Base-by-base conservation (phyloP, 2,888 invertebrate genomes). In the Parnassius apollo region DNA sequence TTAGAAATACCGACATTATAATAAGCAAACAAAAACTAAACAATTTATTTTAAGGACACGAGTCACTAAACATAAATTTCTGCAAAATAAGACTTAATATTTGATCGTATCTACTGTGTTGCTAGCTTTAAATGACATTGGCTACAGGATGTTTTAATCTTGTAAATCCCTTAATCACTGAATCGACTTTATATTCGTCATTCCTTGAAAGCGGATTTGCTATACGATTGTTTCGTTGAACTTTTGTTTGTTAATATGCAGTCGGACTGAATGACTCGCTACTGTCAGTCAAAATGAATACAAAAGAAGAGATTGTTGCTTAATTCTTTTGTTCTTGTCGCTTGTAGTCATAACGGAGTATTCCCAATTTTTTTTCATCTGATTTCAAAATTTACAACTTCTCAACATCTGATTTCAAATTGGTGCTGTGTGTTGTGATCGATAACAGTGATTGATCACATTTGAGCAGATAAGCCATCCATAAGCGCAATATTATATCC, bases 151-250 rank as follows among this genome's bases (percentile, higher is more conserved):
- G 72, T 70, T 69, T 66, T 66, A 67, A 70, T 69, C 67, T 61
- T 68, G 69, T 68, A 68, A 66, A 71, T 69, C 71, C 69, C 68
- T 70, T 71, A 70, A 71, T 71, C 71, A 67, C 66, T 66, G 66
- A 67, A 69, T 67, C 66, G 64, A 60, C 66, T 72, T 70, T 70
- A 67, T 65, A 67, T 65, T 64, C 59, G 62, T 66, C 66, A 66
- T 67, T 68, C 63, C 59, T 55, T 56, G 63, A 64, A 67, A 57
- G 42, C 59, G 63, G 45, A 65, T 66, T 65, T 65, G 56, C 51
- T 42, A 45, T 56, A 61, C 57, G 50, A 64, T 64, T 64, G 56
- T 63, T 63, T 55, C 56, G 46, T 22, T 59, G 56, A 59, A 59
- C 56, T 57, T 56, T 51, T 63, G 63, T 59, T 59, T 59, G 63